These are phyloP conservation scores for Sebastes diaconus DNA, from an alignment of 2,797 vertebrate species.

Conservation along the genomic window DNA sequence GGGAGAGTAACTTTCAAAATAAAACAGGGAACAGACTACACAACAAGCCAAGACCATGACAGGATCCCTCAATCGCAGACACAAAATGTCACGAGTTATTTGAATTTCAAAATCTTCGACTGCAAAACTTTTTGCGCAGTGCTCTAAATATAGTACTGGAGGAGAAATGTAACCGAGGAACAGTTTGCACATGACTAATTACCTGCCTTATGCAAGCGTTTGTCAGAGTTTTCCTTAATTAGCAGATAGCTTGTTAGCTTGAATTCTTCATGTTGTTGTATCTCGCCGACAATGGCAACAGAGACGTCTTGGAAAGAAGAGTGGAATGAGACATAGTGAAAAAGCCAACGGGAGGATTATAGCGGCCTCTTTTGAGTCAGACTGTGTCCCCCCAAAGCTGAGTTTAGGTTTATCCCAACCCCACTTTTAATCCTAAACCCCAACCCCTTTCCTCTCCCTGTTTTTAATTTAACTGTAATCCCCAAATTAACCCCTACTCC, in stretches of 20 bases:
- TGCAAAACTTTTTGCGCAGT: not conserved
- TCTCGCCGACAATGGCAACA: slow-evolving; percentile 11
- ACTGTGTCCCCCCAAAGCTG: slow-evolving; percentile 12
- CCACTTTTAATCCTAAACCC: slow-evolving; percentile 28
- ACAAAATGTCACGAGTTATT: not conserved
- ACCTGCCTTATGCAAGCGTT: slow-evolving; percentile 34
- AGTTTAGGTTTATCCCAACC: slow-evolving; percentile 25
- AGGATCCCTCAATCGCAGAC: not conserved
- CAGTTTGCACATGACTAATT: slow-evolving; percentile 49
- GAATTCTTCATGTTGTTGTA: slow-evolving; percentile 15
- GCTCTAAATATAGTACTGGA: slow-evolving; percentile 23
- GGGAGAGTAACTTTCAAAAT: no score
- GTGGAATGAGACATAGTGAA: slow-evolving; percentile 1
- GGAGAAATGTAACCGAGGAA: slow-evolving; percentile 16
- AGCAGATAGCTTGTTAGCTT: slow-evolving; percentile 30
- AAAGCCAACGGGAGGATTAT: slow-evolving; percentile 24
- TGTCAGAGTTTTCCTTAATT: slow-evolving; percentile 48
- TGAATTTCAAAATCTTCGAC: not conserved
- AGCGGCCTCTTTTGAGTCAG: slow-evolving; percentile 3
- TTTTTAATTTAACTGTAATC: slow-evolving; percentile 25
- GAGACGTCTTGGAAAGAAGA: not conserved
- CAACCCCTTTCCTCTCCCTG: not conserved
- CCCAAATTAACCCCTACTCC: slow-evolving; percentile 35
- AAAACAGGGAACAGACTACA: no score
- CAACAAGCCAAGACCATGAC: no score